Evolutionary conservation across 2,888 invertebrate genomes (phyloP), one percentile per base, ranked within the genome.

Genomic region (Hybos culiciformis): DNA sequence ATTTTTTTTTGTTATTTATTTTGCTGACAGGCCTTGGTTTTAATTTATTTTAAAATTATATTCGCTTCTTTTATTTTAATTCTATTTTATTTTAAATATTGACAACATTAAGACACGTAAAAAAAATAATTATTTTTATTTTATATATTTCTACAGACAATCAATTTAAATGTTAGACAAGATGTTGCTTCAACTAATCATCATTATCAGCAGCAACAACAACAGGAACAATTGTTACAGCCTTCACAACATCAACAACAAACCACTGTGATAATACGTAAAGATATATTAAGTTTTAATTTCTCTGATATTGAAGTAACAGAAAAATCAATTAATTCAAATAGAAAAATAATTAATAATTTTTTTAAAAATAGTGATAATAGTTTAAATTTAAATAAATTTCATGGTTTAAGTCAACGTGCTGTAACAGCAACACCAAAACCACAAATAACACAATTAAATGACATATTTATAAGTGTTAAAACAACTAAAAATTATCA

Each of bases 401-500:
- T 63, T 49, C 60, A 59, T 48, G 63, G 64, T 55, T 51, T 66
- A 36, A 62, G 60, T 40, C 64, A 66, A 34, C 56, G 62, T 26
- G 63, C 66, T 39, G 66, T 64, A 39, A 65, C 67, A 23, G 66
- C 63, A 46, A 67, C 66, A 51, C 66, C 66, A 24, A 65, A 72
- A 53, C 75, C 78, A 46, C 74, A 74, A 47, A 75, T 78, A 50
- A 80, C 83, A 51, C 77, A 75, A 54, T 69, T 90, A 55, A 77
- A 84, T 68, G 91, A 93, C 69, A 75, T 94, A 58, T 93, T 92
- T 69, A 86, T 94, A 65, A 88, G 88, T 70, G 91, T 96, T 43
- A 96, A 96, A 71, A 93, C 94, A 49, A 87, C 93, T 44, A 79
- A 80, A 63, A 78, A 80, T 68, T 91, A 87, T 69, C 91, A 94